Evolutionary conservation across 2,888 invertebrate species (phyloP).

Genomic region (Apamea crenata): DNA sequence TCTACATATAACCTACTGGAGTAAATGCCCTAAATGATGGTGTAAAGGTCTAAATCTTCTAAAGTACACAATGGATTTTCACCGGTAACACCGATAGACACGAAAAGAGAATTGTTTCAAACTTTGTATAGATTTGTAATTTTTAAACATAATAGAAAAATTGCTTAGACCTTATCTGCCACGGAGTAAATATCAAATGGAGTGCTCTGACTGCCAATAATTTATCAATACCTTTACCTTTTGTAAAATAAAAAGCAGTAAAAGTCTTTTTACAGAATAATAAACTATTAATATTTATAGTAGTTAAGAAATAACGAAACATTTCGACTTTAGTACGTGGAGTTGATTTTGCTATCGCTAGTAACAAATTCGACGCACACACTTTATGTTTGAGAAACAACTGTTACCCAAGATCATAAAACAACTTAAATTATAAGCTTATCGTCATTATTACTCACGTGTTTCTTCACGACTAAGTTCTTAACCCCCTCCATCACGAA

Average conservation of each 20-base stretch:
- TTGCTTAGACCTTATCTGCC: not conserved
- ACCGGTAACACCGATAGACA: not conserved
- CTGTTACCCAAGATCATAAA: not conserved
- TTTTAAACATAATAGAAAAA: not conserved
- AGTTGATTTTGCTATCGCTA: not conserved
- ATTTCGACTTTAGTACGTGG: not conserved
- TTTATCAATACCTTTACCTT: not conserved
- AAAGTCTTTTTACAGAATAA: not conserved
- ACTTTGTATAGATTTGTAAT: not conserved
- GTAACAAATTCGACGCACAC: conserved; percentile 29
- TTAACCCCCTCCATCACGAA: conserved; percentile 99
- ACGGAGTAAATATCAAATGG: not conserved
- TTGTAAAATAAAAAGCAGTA: too few species aligned
- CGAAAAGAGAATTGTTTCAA: not conserved
- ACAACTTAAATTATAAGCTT: not conserved
- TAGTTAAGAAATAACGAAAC: not conserved
- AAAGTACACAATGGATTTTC: too few species aligned
- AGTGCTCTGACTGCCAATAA: not conserved
- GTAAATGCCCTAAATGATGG: not conserved
- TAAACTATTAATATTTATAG: not conserved
- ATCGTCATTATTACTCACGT: conserved; percentile 92
- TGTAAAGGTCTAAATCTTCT: not conserved
- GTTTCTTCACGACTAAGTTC: conserved; percentile 99
- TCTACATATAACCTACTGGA: not conserved
- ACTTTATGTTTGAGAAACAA: not conserved